Conservation (phyloP, 1,140 invertebrate species). For the Pseudoatta argentina region DNA sequence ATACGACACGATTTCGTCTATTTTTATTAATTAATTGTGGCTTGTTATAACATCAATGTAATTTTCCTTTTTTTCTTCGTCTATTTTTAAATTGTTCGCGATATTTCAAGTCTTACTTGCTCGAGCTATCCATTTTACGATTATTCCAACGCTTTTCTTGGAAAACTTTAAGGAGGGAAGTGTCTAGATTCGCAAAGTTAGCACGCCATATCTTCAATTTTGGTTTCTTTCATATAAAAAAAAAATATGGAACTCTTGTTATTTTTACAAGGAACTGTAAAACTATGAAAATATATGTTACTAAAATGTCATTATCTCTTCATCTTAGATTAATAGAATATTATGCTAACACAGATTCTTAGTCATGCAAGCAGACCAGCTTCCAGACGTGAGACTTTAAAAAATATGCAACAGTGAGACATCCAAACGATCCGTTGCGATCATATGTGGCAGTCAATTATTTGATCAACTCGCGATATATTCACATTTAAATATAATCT, state of each 20-base stretch:
- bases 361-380: not conserved
- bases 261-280: too few relatives aligned
- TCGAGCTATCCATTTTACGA: not conserved
- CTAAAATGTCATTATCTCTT: too few relatives aligned
- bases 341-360: not conserved
- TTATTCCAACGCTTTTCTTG: not conserved
- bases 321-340: too few relatives aligned
- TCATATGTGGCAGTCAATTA: conserved; percentile 36
- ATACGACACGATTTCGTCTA: not conserved
- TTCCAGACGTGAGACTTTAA: conserved; percentile 6
- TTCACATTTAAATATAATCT: conserved; percentile 19
- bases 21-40: not conserved
- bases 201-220: too few relatives aligned
- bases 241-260: too few relatives aligned
- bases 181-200: too few relatives aligned
- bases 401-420: conserved; percentile 45
- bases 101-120: not conserved
- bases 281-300: too few relatives aligned
- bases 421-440: conserved; percentile 57
- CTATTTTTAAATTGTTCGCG: not conserved
- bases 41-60: not conserved
- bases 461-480: conserved; percentile 22
- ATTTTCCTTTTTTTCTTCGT: not conserved
- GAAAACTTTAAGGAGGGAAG: too few relatives aligned
- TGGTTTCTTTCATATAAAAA: too few relatives aligned